These are phyloP conservation scores for Spatula clypeata DNA, from an alignment of 2,797 vertebrate genomes.

Conservation along the genomic window DNA sequence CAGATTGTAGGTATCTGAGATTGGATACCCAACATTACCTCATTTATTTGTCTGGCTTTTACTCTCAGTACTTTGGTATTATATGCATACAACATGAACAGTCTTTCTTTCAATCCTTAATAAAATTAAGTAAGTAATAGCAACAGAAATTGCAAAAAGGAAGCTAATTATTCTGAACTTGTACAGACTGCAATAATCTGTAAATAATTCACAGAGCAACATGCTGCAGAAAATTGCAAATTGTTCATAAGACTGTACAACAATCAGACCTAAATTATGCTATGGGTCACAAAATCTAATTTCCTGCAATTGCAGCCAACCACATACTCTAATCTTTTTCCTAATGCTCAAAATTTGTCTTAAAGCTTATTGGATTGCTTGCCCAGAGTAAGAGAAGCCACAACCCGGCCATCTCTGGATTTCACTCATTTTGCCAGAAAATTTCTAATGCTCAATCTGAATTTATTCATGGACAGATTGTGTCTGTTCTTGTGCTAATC, in stretches of 20 bases:
- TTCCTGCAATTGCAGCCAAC: background rate
- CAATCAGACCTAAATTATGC: background rate
- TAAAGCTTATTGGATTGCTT: background rate
- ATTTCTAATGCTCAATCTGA: background rate
- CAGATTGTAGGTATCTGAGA: background rate
- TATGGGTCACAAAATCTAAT: background rate
- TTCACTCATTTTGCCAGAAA: conserved; percentile 15
- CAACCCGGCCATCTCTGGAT: background rate
- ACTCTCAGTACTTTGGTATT: background rate
- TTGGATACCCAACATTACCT: background rate
- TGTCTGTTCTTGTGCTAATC: background rate
- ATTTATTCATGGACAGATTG: background rate
- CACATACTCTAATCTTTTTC: background rate
- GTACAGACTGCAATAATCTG: background rate
- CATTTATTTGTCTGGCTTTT: background rate
- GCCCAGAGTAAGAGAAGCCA: background rate
- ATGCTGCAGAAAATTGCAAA: background rate
- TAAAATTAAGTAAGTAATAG: background rate
- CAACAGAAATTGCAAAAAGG: background rate
- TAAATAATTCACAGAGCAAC: background rate
- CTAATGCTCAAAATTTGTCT: background rate
- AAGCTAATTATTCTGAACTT: background rate
- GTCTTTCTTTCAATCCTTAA: background rate
- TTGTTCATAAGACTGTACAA: background rate
- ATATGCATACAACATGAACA: background rate